Conservation (phyloP, 2,797 vertebrate genomes). For the Cossypha polioptera region DNA sequence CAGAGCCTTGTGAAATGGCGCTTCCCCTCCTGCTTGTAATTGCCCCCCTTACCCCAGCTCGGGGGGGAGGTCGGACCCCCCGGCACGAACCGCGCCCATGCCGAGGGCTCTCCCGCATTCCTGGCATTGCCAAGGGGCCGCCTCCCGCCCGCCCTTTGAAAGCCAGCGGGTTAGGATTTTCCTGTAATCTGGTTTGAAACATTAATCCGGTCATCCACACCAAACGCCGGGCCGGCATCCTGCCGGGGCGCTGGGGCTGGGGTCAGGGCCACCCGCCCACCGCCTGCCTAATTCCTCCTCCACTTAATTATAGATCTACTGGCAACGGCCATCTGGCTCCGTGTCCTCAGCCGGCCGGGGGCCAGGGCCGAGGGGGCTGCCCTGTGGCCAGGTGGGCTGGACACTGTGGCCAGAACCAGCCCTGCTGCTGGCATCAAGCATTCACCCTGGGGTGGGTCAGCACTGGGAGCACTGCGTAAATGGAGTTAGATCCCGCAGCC, state of each 20-base stretch:
- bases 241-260: not conserved
- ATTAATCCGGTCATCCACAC: slow-evolving; percentile 50
- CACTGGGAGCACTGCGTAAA: accelerated
- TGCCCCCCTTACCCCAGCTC: not conserved
- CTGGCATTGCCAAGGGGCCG: slow-evolving; percentile 55
- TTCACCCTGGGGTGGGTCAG: not conserved
- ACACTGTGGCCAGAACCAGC: not conserved
- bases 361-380: not conserved
- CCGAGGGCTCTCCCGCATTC: slow-evolving; percentile 28
- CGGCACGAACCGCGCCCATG: not conserved
- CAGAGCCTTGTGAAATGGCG: not conserved
- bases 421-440: accelerated
- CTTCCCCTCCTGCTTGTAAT: not conserved
- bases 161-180: slow-evolving; percentile 32
- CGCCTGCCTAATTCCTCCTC: slow-evolving; percentile 24
- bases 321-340: slow-evolving; percentile 21
- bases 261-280: slow-evolving; percentile 24
- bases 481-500: accelerated
- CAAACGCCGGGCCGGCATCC: slow-evolving; percentile 31
- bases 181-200: slow-evolving; percentile 45
- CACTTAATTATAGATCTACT: slow-evolving; percentile 41
- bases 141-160: slow-evolving; percentile 27
- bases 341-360: not conserved
- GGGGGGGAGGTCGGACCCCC: not conserved
- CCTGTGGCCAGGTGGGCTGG: accelerated